Evolutionary conservation across 2,797 vertebrate species (phyloP).

Genomic region (Amazonetta brasiliensis): DNA sequence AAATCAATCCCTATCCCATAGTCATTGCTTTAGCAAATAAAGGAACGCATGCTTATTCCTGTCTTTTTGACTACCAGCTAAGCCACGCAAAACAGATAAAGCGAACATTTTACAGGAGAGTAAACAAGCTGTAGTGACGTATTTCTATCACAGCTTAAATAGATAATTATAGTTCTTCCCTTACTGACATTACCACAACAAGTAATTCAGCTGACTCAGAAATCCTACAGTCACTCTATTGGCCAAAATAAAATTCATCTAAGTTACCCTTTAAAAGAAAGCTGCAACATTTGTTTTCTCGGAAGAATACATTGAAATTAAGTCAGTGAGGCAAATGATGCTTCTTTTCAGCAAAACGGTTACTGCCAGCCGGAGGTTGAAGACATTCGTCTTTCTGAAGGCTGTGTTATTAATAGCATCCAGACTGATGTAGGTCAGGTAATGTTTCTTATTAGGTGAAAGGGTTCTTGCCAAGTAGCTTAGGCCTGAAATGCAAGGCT

Average conservation of each 20-base stretch:
- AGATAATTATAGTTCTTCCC: background rate
- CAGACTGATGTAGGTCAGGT: slow-evolving; percentile 69
- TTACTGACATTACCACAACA: background rate
- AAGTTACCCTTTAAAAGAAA: background rate
- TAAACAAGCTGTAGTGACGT: background rate
- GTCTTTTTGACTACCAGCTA: background rate
- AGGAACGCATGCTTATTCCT: background rate
- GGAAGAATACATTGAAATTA: background rate
- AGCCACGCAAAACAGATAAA: background rate
- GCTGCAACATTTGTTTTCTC: background rate
- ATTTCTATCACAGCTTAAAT: background rate
- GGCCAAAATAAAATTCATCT: background rate
- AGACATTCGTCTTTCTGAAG: background rate
- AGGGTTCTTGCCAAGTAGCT: slow-evolving; percentile 60
- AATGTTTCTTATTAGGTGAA: slow-evolving; percentile 71
- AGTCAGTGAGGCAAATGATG: slow-evolving; percentile 40
- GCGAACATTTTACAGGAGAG: background rate
- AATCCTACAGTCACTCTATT: background rate
- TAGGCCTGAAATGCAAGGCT: slow-evolving; percentile 47
- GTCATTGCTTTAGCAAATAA: background rate
- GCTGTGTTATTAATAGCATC: slow-evolving; percentile 65
- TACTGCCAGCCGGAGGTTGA: background rate
- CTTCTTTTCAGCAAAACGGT: slow-evolving; percentile 19
- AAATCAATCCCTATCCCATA: background rate
- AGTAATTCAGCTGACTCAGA: slow-evolving; percentile 38